Evolutionary conservation across 2,113 vertebrate genomes (phyloP).

Genomic region (Otis tarda): DNA sequence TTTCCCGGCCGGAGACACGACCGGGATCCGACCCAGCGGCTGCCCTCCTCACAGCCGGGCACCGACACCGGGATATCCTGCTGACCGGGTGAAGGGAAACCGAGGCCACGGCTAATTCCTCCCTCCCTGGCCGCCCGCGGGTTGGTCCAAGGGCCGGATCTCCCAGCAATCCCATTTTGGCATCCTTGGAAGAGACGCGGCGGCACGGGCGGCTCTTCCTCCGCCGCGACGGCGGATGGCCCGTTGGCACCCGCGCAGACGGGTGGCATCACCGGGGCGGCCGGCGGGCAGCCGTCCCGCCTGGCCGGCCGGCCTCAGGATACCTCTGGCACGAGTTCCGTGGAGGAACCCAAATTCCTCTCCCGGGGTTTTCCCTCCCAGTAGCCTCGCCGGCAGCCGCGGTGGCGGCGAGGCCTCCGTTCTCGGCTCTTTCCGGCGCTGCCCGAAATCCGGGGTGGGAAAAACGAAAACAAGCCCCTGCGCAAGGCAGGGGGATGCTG

Average conservation of each 20-base stretch:
- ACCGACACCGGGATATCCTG: not conserved
- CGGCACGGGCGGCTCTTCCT: not conserved
- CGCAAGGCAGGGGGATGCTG: fast-evolving
- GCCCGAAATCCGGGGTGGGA: not conserved
- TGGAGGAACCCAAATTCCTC: not conserved
- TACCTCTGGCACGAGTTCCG: not conserved
- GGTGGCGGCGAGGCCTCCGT: fast-evolving
- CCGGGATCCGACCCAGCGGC: not conserved
- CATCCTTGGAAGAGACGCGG: not conserved
- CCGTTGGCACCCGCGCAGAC: not conserved
- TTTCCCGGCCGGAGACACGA: not conserved
- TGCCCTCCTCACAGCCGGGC: not conserved
- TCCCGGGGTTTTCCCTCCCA: not conserved
- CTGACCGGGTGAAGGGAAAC: not conserved
- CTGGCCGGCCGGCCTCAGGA: not conserved
- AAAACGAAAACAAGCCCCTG: fast-evolving
- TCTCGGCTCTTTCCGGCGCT: not conserved
- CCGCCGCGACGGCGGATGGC: not conserved
- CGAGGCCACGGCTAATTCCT: not conserved
- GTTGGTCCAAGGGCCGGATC: not conserved
- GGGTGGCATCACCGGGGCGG: not conserved
- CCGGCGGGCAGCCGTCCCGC: not conserved
- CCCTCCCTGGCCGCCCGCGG: not conserved
- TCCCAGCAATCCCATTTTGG: not conserved
- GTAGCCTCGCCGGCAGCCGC: not conserved